Conservation (phyloP, 1,140 invertebrate species). For the Leguminivora glycinivorella region DNA sequence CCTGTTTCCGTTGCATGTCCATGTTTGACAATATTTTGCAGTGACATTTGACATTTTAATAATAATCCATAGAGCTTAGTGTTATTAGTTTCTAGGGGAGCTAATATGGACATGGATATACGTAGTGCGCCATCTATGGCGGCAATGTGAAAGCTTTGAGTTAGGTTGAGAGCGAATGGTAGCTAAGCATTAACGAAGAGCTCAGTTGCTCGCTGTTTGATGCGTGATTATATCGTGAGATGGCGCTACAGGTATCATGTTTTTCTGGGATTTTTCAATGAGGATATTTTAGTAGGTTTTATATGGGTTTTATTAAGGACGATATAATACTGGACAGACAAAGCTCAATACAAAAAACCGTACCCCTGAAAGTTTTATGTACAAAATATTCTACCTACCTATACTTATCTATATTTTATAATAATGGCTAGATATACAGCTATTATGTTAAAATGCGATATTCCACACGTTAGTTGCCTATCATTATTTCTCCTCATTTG, state of each 20-base stretch:
- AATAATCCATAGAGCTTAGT: conserved; percentile 2
- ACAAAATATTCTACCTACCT: too few relatives aligned
- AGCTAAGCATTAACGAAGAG: too few relatives aligned
- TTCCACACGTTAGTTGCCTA: too few relatives aligned
- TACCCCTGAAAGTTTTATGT: too few relatives aligned
- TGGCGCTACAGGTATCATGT: not conserved
- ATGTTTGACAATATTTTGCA: conserved; percentile 45
- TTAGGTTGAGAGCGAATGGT: not conserved
- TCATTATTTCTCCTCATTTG: too few relatives aligned
- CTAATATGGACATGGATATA: not conserved
- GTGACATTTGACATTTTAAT: conserved; percentile 31
- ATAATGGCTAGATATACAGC: too few relatives aligned
- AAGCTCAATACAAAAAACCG: too few relatives aligned
- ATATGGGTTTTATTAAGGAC: too few relatives aligned
- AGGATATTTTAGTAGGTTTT: too few relatives aligned
- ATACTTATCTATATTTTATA: too few relatives aligned
- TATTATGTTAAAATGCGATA: too few relatives aligned
- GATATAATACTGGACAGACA: too few relatives aligned
- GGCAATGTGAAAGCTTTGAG: not conserved
- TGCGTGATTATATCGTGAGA: not conserved
- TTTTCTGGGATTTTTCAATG: not conserved
- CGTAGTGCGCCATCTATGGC: conserved; percentile 4
- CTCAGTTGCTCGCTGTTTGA: not conserved
- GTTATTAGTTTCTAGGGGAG: not conserved
- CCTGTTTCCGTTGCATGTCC: conserved; percentile 39